Evolutionary conservation across 2,113 vertebrate species (phyloP).

Genomic region (Cercopithecus mona): DNA sequence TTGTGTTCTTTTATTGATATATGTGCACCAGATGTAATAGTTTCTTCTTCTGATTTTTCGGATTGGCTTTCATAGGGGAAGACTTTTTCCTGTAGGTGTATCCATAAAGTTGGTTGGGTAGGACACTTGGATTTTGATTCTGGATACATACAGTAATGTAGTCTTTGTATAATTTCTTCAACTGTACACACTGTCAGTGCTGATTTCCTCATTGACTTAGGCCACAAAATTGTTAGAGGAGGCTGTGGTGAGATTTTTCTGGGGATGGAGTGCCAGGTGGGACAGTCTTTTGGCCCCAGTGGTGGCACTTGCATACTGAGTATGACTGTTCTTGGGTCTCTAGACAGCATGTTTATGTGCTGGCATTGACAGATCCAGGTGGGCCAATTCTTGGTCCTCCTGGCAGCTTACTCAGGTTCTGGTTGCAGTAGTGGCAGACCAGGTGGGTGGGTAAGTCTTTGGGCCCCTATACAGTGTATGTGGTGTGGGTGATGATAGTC

Average conservation of each 20-base stretch:
- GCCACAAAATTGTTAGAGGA: too few relatives aligned
- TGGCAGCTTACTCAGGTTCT: neutral
- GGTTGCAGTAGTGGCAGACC: neutral
- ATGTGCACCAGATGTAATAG: neutral
- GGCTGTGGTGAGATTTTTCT: neutral
- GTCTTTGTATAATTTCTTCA: neutral
- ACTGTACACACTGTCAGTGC: neutral
- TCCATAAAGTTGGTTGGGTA: neutral
- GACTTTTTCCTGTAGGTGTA: neutral
- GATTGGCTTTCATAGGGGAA: neutral
- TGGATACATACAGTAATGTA: neutral
- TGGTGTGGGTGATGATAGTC: neutral
- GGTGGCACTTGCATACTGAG: too few relatives aligned
- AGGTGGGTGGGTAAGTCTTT: neutral
- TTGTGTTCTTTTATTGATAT: neutral
- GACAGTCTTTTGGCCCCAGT: neutral
- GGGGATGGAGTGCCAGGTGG: neutral
- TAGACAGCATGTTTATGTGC: neutral
- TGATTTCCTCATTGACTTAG: neutral
- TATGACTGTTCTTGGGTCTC: neutral
- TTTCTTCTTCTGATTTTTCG: neutral
- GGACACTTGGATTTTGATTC: neutral
- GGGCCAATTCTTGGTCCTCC: neutral
- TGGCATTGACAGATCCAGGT: neutral
- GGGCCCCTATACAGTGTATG: neutral